Evolutionary conservation across 2,888 invertebrate genomes (phyloP), one percentile per base, ranked within the genome.

Genomic region (Oegoconia quadripuncta): DNA sequence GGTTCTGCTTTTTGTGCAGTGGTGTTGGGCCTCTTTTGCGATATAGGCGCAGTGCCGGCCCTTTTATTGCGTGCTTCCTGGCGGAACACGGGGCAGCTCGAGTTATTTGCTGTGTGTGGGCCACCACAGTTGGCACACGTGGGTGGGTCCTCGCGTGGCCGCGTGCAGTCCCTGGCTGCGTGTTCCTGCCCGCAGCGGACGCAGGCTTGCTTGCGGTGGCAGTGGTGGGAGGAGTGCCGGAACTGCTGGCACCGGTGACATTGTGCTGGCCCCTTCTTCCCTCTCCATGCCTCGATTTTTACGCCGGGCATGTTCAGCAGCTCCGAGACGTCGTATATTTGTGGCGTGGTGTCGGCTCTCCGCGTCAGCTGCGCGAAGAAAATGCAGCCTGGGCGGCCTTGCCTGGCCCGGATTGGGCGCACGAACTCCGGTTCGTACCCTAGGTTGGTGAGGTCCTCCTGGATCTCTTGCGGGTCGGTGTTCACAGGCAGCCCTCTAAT

Each of bases 271-370:
- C n/a, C n/a, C n/a, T n/a, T n/a, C n/a, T n/a, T n/a, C n/a, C n/a
- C n/a, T n/a, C n/a, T n/a, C n/a, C n/a, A n/a, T n/a, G n/a, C n/a
- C n/a, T n/a, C n/a, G n/a, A n/a, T n/a, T n/a, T n/a, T n/a, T n/a
- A n/a, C n/a, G n/a, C n/a, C n/a, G 0, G 55, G 38, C 0, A 60
- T n/a, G 32, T 27, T 52, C 51, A 0, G 5, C 3, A 37, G 34
- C 20, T 39, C 38, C 0, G 36, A 30, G 0, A 46, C 48, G n/a
- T n/a, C n/a, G n/a, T n/a, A n/a, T 0, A 56, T 51, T 5, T 27
- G 39, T 2, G 50, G 46, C 0, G 3, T 12, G 1, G 36, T n/a
- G n/a, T n/a, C n/a, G n/a, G 12, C 29, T 0, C 46, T 50, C 11
- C 39, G 38, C 12, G 39, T 35, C 0, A 56, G 22, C 3, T 40